These are phyloP conservation scores for Lepidochitona cinerea DNA, from an alignment of 2,888 invertebrate species.

Conservation along the genomic window DNA sequence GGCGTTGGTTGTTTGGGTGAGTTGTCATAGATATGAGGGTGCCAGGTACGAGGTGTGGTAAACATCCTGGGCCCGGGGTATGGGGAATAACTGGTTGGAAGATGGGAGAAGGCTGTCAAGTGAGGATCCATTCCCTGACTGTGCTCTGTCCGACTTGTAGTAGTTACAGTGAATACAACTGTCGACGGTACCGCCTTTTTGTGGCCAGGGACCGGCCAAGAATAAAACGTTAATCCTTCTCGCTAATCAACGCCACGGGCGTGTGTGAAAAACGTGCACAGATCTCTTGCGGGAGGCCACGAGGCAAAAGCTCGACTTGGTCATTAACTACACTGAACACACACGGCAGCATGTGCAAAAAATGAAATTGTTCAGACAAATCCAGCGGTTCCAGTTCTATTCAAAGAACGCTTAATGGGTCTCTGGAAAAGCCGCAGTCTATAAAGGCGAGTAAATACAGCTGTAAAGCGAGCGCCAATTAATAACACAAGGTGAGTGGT, in stretches of 20 bases:
- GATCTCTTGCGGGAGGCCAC: neutral
- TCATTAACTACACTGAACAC: neutral
- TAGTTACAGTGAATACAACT: too few species aligned
- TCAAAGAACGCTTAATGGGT: too few species aligned
- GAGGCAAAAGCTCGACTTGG: neutral
- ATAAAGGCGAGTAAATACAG: neutral
- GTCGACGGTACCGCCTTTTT: neutral
- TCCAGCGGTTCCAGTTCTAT: too few species aligned
- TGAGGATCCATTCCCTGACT: neutral
- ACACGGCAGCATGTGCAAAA: neutral
- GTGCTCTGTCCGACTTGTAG: too few species aligned
- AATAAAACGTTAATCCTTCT: neutral
- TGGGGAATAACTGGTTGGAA: neutral
- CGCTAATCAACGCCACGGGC: neutral
- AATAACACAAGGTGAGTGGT: too few species aligned
- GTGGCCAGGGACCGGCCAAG: neutral
- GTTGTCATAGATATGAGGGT: constrained; percentile 89
- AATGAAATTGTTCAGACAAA: too few species aligned
- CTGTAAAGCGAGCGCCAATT: neutral
- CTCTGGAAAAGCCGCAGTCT: too few species aligned
- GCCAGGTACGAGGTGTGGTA: constrained; percentile 78
- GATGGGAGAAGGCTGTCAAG: neutral
- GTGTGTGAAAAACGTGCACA: neutral
- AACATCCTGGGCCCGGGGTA: constrained; percentile 26
- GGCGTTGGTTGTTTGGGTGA: constrained; percentile 88